These are phyloP conservation scores for Polypedilum vanderplanki DNA, from an alignment of 1,140 invertebrate species.

Conservation along the genomic window DNA sequence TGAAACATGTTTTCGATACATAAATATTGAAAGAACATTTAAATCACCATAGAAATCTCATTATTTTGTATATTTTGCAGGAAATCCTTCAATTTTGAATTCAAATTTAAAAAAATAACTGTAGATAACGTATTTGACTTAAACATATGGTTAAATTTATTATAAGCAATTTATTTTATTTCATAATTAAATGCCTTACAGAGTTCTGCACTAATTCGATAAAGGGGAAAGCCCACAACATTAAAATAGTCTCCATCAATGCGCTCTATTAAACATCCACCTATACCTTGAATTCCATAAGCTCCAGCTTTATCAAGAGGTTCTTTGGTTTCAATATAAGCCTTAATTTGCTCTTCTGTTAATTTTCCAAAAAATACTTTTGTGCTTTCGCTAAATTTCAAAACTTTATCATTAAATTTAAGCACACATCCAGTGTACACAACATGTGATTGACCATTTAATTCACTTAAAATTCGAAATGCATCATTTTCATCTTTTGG, in stretches of 20 bases:
- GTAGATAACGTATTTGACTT: no score
- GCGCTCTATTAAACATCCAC: slow-evolving; percentile 74
- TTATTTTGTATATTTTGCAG: no score
- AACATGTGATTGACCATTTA: slow-evolving; percentile 65
- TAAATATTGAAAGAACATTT: no score
- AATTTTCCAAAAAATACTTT: slow-evolving; percentile 76
- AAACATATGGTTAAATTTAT: no score
- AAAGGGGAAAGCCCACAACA: slow-evolving; percentile 87
- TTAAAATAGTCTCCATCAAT: slow-evolving; percentile 90
- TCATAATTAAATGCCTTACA: slow-evolving; percentile 47
- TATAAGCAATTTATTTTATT: no score
- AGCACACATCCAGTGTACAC: slow-evolving; percentile 83
- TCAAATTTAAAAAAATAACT: no score
- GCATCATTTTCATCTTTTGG: slow-evolving; percentile 72
- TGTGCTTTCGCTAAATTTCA: slow-evolving; percentile 72
- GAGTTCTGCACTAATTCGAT: slow-evolving; percentile 64
- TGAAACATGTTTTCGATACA: no score
- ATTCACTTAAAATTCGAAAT: slow-evolving; percentile 69
- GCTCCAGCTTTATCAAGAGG: slow-evolving; percentile 91
- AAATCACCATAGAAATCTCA: no score
- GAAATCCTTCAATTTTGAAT: no score
- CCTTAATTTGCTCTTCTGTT: slow-evolving; percentile 63
- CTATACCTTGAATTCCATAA: slow-evolving; percentile 91
- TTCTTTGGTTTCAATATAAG: slow-evolving; percentile 81
- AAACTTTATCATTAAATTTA: slow-evolving; percentile 50